Evolutionary conservation across 1,140 invertebrate genomes (phyloP), one percentile per base, ranked within the genome.

Genomic region (Leptopilina clavipes): DNA sequence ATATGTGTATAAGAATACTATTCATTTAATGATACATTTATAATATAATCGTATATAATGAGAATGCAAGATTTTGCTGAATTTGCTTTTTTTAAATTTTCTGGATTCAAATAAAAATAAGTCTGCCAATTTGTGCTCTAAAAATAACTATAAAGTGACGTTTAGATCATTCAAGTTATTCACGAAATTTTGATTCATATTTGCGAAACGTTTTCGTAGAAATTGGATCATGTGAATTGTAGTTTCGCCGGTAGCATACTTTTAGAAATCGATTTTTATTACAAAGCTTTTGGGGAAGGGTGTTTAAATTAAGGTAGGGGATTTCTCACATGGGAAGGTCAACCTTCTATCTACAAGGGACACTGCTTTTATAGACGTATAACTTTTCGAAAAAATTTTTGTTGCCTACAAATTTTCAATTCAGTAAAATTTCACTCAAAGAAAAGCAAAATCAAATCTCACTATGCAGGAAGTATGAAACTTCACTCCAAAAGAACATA

Each of bases 221-320:
- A 52, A 52, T n/a, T 17, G 5, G 14, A 17, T 17, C 48, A n/a
- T 52, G n/a, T 52, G 48, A 52, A 52, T 52, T 3, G 48, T 52
- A 52, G 6, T 52, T 52, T 52, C 14, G 14, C 48, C 48, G 14
- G 14, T 52, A 52, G 17, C 48, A 52, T 8, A n/a, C 48, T 52
- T 52, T 12, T 0, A 52, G 5, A n/a, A 52, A 52, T 52, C 48
- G 48, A 52, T 52, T 52, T 17, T 52, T 12, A 17, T 40, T 7
- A 52, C 48, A 52, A 52, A 52, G 17, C n/a, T 40, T n/a, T 52
- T 52, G 7, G 48, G n/a, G 48, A 52, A 52, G 48, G 48, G 48
- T 52, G 48, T 52, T 45, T 8, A 7, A 52, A 8, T 17, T 17
- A 17, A 1, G 5, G n/a, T 12, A 52, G 48, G 48, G 48, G 48